Conservation (phyloP, 2,113 vertebrate species). For the Excalfactoria chinensis region DNA sequence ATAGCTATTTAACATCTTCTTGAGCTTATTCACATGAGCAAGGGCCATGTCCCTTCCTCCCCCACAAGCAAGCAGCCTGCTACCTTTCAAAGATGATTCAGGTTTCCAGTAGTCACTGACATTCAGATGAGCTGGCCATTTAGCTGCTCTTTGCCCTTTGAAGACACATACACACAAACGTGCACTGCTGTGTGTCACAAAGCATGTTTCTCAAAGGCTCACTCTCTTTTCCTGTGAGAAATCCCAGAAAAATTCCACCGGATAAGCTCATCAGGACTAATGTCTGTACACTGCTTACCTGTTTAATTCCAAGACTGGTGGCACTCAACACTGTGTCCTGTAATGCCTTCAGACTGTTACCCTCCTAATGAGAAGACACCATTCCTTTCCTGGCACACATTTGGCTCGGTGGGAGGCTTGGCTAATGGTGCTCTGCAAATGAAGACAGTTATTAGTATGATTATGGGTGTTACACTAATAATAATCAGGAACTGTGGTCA, state of each 20-base stretch:
- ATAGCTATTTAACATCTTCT: not conserved
- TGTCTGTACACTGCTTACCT: not conserved
- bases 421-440: conserved; percentile 31
- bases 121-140: not conserved
- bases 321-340: not conserved
- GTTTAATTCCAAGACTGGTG: not conserved
- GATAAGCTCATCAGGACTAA: not conserved
- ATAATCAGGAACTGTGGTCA: conserved; percentile 18
- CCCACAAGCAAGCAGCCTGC: not conserved
- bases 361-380: conserved; percentile 18
- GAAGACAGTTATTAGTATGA: not conserved
- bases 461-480: conserved; percentile 4
- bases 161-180: not conserved
- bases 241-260: not conserved
- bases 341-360: not conserved
- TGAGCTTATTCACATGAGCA: not conserved
- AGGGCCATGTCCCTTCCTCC: not conserved
- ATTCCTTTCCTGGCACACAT: not conserved
- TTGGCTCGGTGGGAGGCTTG: not conserved
- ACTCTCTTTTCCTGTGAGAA: not conserved
- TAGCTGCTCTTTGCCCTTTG: not conserved
- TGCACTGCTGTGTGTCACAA: not conserved
- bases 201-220: not conserved
- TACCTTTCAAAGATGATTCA: not conserved
- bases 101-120: not conserved